Evolutionary conservation across 2,797 vertebrate species (phyloP).

Genomic region (Arvicola amphibius): DNA sequence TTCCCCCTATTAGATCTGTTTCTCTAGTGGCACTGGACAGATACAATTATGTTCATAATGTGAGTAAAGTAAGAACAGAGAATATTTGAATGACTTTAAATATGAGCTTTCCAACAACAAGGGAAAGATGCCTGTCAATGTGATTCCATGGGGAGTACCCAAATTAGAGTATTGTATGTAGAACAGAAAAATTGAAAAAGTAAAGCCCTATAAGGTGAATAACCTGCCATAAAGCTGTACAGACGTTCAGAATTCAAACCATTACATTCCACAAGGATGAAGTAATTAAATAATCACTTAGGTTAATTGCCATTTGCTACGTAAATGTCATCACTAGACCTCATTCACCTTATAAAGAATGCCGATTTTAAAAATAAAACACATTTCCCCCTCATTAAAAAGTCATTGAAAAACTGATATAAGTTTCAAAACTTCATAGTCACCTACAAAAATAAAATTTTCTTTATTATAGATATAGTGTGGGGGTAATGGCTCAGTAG

Average conservation of each 20-base stretch:
- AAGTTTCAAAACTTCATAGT: not conserved
- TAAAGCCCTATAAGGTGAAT: not conserved
- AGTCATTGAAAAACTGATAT: not conserved
- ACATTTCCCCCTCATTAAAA: not conserved
- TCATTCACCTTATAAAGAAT: not conserved
- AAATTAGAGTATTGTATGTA: not conserved
- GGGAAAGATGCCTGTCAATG: not conserved
- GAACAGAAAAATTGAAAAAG: not conserved
- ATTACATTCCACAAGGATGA: not conserved
- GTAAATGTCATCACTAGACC: not conserved
- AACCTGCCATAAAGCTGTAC: not conserved
- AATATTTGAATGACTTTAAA: slow-evolving; percentile 12
- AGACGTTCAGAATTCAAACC: slow-evolving; percentile 35
- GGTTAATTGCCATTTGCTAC: not conserved
- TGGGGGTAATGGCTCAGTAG: not conserved
- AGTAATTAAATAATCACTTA: not conserved
- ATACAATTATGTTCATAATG: not conserved
- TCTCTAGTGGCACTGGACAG: not conserved
- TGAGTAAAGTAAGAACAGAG: not conserved
- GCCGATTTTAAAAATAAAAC: not conserved
- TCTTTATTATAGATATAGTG: not conserved
- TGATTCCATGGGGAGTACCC: not conserved
- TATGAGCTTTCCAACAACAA: not conserved
- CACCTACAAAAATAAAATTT: not conserved
- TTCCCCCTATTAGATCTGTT: not conserved